Base-by-base conservation (phyloP, 2,113 vertebrate species). In the Nestor notabilis region DNA sequence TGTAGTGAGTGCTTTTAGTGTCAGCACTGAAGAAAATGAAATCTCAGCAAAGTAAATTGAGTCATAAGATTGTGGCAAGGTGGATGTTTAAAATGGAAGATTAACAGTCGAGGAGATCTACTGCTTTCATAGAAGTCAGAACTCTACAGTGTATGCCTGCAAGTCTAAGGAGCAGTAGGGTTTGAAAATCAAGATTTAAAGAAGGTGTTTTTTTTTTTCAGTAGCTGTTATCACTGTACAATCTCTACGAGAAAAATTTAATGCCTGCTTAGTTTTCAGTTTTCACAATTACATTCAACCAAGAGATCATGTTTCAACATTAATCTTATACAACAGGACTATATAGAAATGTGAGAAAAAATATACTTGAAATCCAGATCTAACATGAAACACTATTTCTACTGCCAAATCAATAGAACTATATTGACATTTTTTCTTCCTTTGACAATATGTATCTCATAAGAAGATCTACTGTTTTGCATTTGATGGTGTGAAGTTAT, bases 41-140 rank as follows among this genome's bases (percentile, higher is more conserved):
- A 69, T 80, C 56, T 80, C 44, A 71, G 43, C n/a, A 90, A 68
- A 85, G 41, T 35, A 92, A 96, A 93, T 88, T 71, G 64, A 93
- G n/a, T 89, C 79, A 37, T 83, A 64, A 68, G 72, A 92, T 90
- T 92, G 64, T 92, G 83, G 77, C 74, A 79, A 81, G 35, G 33
- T 78, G 43, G 46, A 74, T 69, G 39, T 82, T 35, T 78, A 79
- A 93, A 95, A 92, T 61, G 46, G 70, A 76, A 91, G 41, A 93
- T 53, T 70, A 91, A 28, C 28, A 83, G 85, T 77, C 17, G 5
- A 17, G 55, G 72, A 93, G 55, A 87, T 71, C 41, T 61, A n/a
- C 58, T 91, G 12, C 43, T 93, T 95, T 85, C 31, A 7, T 6
- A 35, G 35, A 86, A 76, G 72, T 66, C 63, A 88, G 74, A 88